Evolutionary conservation across 2,113 vertebrate species (phyloP).

Genomic region (Melozone crissalis): DNA sequence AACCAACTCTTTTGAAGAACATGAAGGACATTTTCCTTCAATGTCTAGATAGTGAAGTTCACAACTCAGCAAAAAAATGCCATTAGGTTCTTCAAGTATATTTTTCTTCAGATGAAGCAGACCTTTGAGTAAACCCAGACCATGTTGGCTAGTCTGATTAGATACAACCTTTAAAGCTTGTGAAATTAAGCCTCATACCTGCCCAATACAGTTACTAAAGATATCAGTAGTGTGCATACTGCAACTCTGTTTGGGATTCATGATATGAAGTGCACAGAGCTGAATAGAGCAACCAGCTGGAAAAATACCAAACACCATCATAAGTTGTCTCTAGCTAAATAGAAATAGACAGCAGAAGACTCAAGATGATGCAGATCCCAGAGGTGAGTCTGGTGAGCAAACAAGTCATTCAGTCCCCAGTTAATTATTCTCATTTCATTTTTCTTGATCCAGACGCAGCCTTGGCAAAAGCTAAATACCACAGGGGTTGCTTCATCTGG

Average conservation of each 20-base stretch:
- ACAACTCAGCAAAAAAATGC: background rate
- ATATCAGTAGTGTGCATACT: background rate
- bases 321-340: background rate
- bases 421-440: conserved; percentile 1
- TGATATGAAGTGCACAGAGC: background rate
- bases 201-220: background rate
- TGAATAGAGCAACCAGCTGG: background rate
- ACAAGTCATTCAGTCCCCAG: background rate
- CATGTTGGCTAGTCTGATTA: background rate
- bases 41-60: background rate
- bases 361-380: background rate
- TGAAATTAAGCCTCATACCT: background rate
- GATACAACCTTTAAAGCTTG: background rate
- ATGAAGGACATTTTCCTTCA: background rate
- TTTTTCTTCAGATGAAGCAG: background rate
- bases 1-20: background rate
- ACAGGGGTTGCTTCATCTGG: background rate
- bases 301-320: background rate
- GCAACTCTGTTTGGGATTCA: background rate
- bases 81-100: background rate
- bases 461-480: conserved; percentile 32
- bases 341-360: background rate
- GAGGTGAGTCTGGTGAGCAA: background rate
- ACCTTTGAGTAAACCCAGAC: background rate
- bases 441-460: background rate